phyloP scores from a whole-genome alignment of 2,888 invertebrate species.

The Amaurobius ferox region DNA sequence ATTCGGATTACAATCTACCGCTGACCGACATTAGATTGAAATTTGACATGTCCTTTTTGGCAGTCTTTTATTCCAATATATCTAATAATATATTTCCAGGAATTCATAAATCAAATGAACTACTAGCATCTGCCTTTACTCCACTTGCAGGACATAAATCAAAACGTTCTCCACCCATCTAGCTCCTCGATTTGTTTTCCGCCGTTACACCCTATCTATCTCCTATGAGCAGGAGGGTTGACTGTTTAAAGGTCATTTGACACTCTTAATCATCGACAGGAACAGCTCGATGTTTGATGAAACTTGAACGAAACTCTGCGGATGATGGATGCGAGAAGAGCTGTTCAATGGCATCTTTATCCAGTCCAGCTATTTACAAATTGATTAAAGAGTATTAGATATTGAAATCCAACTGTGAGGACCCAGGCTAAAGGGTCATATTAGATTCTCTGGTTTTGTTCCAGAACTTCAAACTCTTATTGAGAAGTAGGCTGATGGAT shows the following conservation, averaged over 20 bases:
- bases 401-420: not conserved
- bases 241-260: slow-evolving; percentile 59
- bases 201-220: slow-evolving; percentile 36
- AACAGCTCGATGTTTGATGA: slow-evolving; percentile 1
- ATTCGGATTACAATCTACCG: not conserved
- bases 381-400: not conserved
- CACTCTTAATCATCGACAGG: slow-evolving; percentile 64
- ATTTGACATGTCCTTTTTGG: slow-evolving; percentile 1
- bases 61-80: not conserved
- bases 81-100: slow-evolving; percentile 12
- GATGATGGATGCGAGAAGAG: not conserved
- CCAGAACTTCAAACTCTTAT: not conserved
- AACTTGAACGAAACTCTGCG: not conserved
- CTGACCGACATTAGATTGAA: slow-evolving; percentile 16
- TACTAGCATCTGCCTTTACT: slow-evolving; percentile 72
- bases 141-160: slow-evolving; percentile 62
- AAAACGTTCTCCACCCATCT: slow-evolving; percentile 19
- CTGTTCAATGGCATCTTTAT: not conserved
- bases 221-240: slow-evolving; percentile 27
- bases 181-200: slow-evolving; percentile 61
- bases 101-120: slow-evolving; percentile 69
- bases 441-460: not conserved
- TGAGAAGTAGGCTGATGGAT: not conserved
- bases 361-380: not conserved
- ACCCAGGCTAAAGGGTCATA: not conserved